phyloP scores from a whole-genome alignment of 1,140 invertebrate species.

The Calephelis virginiensis region DNA sequence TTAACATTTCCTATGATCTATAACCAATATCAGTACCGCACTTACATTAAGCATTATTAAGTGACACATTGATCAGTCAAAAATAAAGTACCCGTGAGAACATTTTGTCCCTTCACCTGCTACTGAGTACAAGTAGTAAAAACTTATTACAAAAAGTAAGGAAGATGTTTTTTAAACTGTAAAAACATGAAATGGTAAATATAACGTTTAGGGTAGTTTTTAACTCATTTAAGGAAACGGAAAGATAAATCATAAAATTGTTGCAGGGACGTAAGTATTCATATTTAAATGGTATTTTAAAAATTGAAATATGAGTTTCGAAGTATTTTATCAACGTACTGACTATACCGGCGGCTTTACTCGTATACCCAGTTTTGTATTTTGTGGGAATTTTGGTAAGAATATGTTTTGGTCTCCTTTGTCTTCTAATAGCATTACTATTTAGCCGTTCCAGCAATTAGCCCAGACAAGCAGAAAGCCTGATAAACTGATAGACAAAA shows the following conservation, averaged over 20 bases:
- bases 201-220: constrained; percentile 8
- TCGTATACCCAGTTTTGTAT: too few species aligned
- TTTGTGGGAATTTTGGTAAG: too few species aligned
- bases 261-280: too few species aligned
- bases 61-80: constrained; percentile 12
- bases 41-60: constrained; percentile 6
- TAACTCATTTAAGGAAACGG: background rate
- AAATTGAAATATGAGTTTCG: too few species aligned
- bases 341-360: too few species aligned
- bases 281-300: too few species aligned
- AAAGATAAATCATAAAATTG: background rate
- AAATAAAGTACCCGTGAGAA: constrained; percentile 41
- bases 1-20: constrained; percentile 10
- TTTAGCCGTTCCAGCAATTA: too few species aligned
- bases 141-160: constrained; percentile 48
- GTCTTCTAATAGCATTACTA: too few species aligned
- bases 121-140: constrained; percentile 39
- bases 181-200: constrained; percentile 17
- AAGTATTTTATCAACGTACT: too few species aligned
- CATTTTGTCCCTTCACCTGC: constrained; percentile 50
- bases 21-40: constrained; percentile 8
- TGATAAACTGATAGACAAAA: too few species aligned
- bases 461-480: too few species aligned
- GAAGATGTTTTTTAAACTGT: constrained; percentile 15
- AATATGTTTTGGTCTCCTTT: too few species aligned